Conservation (phyloP, 2,888 invertebrate species). For the Spodoptera littoralis region DNA sequence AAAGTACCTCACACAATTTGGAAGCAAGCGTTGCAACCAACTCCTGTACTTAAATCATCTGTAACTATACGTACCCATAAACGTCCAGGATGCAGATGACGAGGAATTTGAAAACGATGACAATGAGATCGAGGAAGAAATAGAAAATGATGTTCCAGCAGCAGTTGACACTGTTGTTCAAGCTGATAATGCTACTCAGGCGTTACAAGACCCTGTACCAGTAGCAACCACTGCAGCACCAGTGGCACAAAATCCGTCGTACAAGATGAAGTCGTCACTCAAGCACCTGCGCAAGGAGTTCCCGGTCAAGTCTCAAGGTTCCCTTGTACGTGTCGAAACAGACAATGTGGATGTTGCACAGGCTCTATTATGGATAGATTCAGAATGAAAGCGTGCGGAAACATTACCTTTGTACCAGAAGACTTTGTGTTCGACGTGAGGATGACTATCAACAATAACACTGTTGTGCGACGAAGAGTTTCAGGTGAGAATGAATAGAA, state of each 20-base stretch:
- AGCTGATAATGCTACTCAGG: conserved; percentile 51
- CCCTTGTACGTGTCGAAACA: conserved; percentile 90
- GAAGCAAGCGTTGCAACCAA: conserved; percentile 77
- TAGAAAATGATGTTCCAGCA: conserved; percentile 59
- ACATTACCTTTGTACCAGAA: conserved; percentile 93
- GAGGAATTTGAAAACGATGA: conserved; percentile 48
- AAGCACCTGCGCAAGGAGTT: conserved; percentile 62
- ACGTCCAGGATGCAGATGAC: conserved; percentile 71
- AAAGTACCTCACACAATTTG: conserved; percentile 75
- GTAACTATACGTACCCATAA: conserved; percentile 79
- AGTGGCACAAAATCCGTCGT: conserved; percentile 61
- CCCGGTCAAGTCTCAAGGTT: conserved; percentile 85
- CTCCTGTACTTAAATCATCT: conserved; percentile 79
- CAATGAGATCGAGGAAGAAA: conserved; percentile 53
- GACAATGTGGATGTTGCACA: conserved; percentile 92
- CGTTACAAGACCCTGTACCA: conserved; percentile 50
- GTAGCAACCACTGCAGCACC: conserved; percentile 53
- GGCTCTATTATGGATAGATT: conserved; percentile 90
- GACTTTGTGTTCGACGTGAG: conserved; percentile 94
- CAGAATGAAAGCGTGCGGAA: conserved; percentile 93
- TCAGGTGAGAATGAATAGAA: conserved; percentile 89
- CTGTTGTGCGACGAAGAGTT: conserved; percentile 91
- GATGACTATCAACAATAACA: conserved; percentile 92
- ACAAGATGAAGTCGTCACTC: conserved; percentile 60
- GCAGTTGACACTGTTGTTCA: conserved; percentile 43